Base-by-base conservation (phyloP, 2,113 vertebrate species). In the Gallinago undulata region DNA sequence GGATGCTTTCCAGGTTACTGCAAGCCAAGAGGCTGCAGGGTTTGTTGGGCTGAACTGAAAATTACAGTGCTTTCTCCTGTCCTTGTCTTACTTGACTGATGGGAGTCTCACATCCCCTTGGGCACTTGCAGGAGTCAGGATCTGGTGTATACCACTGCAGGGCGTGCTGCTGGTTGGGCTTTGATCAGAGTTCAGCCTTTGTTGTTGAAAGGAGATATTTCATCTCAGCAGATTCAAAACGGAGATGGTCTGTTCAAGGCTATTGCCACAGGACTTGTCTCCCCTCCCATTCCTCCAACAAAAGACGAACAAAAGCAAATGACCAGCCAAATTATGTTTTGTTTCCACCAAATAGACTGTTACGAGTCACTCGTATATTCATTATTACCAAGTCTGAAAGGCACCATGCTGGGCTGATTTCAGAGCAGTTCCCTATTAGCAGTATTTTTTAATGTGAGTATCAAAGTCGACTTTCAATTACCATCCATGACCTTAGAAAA, bases 161-260 rank as follows among this genome's bases (percentile, higher is more conserved):
- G 93, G 84, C 0, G 30, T 72, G 85, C 85, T 97, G 80, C 76
- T 80, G 74, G 66, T 93, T 45, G 78, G 92, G 56, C 94, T 97
- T 97, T 97, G 95, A 97, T 97, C 89, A 69, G 88, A 84, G 57
- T 77, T 93, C 94, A 93, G 63, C 57, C 74, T 96, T 94, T 97
- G 94, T 97, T 97, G 96, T 95, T 96, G 92, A 96, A 94, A 97
- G 92, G 87, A 95, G 87, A 59, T 89, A 89, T 96, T 97, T 97
- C 94, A 96, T 93, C 90, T 95, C 77, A 62, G 60, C 93, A 95
- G 78, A 96, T 91, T 85, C 60, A 62, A 87, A 95, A 93, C 2
- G 19, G 82, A 95, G 95, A 94, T 81, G 68, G 55, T 73, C 79
- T 90, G 75, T 75, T 96, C 92, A 84, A 79, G 92, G 66, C 84